Evolutionary conservation across 2,113 vertebrate species (phyloP).

Genomic region (Gymnogyps californianus): DNA sequence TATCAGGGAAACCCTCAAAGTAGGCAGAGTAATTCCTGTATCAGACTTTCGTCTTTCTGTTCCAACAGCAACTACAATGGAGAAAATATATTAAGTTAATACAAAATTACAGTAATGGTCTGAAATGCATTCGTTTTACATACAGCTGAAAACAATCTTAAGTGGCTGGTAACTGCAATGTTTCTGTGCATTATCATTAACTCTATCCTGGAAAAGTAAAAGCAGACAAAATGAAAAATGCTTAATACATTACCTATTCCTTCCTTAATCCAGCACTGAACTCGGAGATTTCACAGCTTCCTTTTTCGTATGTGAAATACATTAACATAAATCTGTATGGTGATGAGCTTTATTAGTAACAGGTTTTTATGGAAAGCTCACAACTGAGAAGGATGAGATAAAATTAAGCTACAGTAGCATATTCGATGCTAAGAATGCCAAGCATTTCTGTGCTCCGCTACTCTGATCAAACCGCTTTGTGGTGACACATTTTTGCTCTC

Average conservation of each 20-base stretch:
- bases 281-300: not conserved
- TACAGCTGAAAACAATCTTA: not conserved
- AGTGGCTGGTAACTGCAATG: not conserved
- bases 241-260: not conserved
- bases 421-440: not conserved
- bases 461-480: not conserved
- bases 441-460: not conserved
- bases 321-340: not conserved
- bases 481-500: conserved; percentile 15
- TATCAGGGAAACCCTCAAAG: conserved; percentile 82
- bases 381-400: not conserved
- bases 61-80: conserved; percentile 72
- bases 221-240: not conserved
- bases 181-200: not conserved
- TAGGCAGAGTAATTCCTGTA: conserved; percentile 75
- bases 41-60: conserved; percentile 84
- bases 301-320: not conserved
- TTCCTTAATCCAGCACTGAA: not conserved
- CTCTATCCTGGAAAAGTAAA: not conserved
- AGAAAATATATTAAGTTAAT: not conserved
- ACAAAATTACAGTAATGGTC: not conserved
- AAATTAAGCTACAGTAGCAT: not conserved
- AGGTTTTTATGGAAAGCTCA: not conserved
- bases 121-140: not conserved
- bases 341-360: not conserved